Evolutionary conservation across 2,797 vertebrate species (phyloP).

Genomic region (Potorous gilbertii): DNA sequence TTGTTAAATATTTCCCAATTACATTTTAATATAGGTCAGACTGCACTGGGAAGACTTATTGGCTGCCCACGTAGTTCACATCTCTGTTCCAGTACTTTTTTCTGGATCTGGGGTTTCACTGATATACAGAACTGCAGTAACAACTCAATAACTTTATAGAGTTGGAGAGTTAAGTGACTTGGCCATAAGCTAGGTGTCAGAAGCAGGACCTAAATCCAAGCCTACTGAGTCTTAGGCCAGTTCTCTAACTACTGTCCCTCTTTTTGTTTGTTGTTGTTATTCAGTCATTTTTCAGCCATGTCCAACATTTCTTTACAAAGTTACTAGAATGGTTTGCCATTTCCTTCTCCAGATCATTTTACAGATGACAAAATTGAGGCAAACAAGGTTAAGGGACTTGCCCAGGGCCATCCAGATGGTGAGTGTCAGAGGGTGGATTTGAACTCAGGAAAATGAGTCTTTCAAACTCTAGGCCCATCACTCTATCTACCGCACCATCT

Average conservation of each 20-base stretch:
- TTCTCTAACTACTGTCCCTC: not conserved
- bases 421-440: not conserved
- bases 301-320: not conserved
- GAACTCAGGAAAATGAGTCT: slow-evolving; percentile 23
- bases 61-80: not conserved
- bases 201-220: not conserved
- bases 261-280: not conserved
- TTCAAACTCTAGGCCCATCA: not conserved
- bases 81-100: not conserved
- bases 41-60: not conserved
- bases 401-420: not conserved
- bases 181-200: not conserved
- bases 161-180: not conserved
- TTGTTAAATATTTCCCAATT: not conserved
- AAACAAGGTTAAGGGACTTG: not conserved
- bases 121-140: not conserved
- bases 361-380: not conserved
- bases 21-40: not conserved
- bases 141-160: not conserved
- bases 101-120: not conserved
- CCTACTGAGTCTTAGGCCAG: not conserved
- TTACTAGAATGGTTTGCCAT: not conserved
- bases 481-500: not conserved
- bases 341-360: not conserved
- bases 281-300: not conserved